phyloP scores from a whole-genome alignment of 64 coral and sea anemone genomes.

The Acropora yongei region DNA sequence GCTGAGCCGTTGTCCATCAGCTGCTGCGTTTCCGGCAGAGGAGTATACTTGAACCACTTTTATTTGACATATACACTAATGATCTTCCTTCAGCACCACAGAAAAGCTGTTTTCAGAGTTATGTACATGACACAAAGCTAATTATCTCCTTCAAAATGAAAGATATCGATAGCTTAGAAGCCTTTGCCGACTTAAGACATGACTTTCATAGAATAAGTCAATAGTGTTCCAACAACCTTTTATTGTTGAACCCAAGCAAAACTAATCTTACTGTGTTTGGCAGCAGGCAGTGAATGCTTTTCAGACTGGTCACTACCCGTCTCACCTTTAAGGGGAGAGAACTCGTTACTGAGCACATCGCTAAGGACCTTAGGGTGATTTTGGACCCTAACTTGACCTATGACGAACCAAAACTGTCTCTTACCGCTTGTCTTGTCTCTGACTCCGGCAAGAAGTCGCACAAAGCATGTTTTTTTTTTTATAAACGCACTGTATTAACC shows the following conservation, averaged over 20 bases:
- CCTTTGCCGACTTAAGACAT: not conserved
- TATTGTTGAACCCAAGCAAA: slow-evolving; percentile 5
- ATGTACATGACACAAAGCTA: not conserved
- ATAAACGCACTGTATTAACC: not conserved
- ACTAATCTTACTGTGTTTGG: slow-evolving; percentile 7
- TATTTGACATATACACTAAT: too few relatives aligned
- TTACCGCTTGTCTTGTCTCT: not conserved
- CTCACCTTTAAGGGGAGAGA: too few relatives aligned
- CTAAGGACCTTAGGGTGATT: not conserved
- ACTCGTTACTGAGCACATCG: too few relatives aligned
- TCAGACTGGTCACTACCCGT: not conserved
- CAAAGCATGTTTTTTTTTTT: not conserved
- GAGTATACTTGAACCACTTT: too few relatives aligned
- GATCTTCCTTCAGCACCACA: too few relatives aligned
- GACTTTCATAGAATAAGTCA: not conserved
- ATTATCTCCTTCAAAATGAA: not conserved
- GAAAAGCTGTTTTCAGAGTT: not conserved
- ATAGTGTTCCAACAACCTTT: slow-evolving; percentile 20
- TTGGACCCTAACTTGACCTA: not conserved
- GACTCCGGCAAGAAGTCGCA: not conserved
- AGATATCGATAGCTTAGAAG: not conserved
- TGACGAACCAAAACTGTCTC: slow-evolving; percentile 10
- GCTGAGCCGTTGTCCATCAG: too few relatives aligned
- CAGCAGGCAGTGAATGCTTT: not conserved
- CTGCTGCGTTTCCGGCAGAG: too few relatives aligned